Evolutionary conservation across 2,113 vertebrate genomes (phyloP).

Genomic region (Corynorhinus townsendii): DNA sequence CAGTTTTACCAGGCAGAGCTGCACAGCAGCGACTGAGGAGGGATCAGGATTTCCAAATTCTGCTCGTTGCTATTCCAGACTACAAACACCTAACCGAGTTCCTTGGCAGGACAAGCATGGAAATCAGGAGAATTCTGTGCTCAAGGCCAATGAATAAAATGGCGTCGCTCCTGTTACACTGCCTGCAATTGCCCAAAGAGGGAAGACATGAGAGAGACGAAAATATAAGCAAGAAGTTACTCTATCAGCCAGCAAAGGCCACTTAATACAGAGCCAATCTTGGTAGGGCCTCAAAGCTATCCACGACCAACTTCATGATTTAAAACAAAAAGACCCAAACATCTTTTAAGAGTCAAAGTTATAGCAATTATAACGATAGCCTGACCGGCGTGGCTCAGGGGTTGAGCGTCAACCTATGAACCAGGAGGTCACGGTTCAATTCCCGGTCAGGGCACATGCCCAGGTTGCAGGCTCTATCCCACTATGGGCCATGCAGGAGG

Average conservation of each 20-base stretch:
- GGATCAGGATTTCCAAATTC: background rate
- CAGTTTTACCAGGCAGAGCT: background rate
- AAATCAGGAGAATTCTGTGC: background rate
- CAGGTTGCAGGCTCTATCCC: too few species aligned
- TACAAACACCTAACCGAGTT: background rate
- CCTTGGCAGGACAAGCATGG: background rate
- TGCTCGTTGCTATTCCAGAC: slow-evolving; percentile 28
- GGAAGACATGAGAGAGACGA: background rate
- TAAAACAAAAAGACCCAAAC: background rate
- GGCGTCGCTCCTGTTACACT: background rate
- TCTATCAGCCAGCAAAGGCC: background rate
- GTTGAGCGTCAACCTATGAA: too few species aligned
- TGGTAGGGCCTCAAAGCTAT: background rate
- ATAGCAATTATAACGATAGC: background rate
- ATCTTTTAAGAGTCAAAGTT: background rate
- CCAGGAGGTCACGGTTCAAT: too few species aligned
- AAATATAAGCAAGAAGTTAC: background rate
- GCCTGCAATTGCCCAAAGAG: background rate
- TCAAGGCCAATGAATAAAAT: background rate
- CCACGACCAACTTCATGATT: background rate
- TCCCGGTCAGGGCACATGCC: too few species aligned
- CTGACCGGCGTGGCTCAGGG: too few species aligned
- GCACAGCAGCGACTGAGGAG: background rate
- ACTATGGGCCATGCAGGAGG: too few species aligned
- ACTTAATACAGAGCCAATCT: background rate